Conservation (phyloP, 2,888 invertebrate genomes). For the Napeogenes inachia region DNA sequence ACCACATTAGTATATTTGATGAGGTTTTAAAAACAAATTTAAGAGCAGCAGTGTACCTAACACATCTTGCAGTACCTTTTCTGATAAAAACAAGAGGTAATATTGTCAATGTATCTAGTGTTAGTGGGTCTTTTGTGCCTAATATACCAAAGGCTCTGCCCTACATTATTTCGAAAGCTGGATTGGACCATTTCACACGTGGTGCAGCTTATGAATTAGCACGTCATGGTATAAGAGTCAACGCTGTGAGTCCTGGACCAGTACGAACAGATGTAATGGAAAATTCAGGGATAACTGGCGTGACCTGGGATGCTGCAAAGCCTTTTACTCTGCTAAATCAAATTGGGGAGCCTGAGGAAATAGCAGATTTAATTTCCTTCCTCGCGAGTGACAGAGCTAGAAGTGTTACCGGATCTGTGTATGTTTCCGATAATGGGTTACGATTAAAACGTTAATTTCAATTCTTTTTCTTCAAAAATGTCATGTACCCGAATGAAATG, state of each 20-base stretch:
- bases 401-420: constrained; percentile 40
- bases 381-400: constrained; percentile 42
- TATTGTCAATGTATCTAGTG: constrained; percentile 92
- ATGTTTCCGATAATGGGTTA: constrained; percentile 31
- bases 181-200: constrained; percentile 40
- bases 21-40: constrained; percentile 35
- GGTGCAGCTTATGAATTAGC: constrained; percentile 80
- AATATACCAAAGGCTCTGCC: constrained; percentile 71
- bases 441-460: not conserved
- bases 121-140: constrained; percentile 41
- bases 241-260: constrained; percentile 40
- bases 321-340: constrained; percentile 26
- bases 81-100: constrained; percentile 63
- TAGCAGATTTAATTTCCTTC: constrained; percentile 38
- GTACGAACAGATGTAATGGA: constrained; percentile 67
- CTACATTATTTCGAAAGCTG: constrained; percentile 41
- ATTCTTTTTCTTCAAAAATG: no score
- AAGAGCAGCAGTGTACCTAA: constrained; percentile 34
- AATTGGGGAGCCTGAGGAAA: constrained; percentile 34
- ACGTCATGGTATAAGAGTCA: constrained; percentile 83
- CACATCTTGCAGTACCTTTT: constrained; percentile 35
- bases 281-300: constrained; percentile 18
- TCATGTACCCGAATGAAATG: no score
- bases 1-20: constrained; percentile 37
- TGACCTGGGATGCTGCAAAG: constrained; percentile 8